These are phyloP conservation scores for Ennomos fuscantarius DNA, from an alignment of 2,888 invertebrate species.

Conservation along the genomic window DNA sequence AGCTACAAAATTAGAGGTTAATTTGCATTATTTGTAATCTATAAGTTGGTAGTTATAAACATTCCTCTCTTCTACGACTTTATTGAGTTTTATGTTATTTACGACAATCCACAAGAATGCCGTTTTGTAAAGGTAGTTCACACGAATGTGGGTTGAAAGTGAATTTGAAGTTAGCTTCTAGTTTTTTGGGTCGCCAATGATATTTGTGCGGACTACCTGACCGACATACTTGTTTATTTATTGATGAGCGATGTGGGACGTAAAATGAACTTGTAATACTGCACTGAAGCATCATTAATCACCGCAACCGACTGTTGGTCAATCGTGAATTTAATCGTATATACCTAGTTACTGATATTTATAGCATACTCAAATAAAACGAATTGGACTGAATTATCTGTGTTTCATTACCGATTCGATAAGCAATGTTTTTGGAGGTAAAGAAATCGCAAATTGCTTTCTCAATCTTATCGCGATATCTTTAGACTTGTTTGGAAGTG, in stretches of 20 bases:
- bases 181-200: slow-evolving; percentile 38
- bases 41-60: slow-evolving; percentile 22
- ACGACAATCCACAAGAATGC: slow-evolving; percentile 30
- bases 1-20: slow-evolving; percentile 15
- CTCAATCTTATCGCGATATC: slow-evolving; percentile 32
- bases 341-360: slow-evolving; percentile 42
- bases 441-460: slow-evolving; percentile 31
- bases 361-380: slow-evolving; percentile 50
- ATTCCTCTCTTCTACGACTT: slow-evolving; percentile 22
- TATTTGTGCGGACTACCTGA: slow-evolving; percentile 35
- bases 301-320: slow-evolving; percentile 8
- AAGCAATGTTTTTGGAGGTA: slow-evolving; percentile 31
- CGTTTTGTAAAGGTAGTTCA: slow-evolving; percentile 30
- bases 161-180: slow-evolving; percentile 38
- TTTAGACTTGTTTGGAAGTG: slow-evolving; percentile 29
- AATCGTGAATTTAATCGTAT: slow-evolving; percentile 27
- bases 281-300: slow-evolving; percentile 20
- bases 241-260: slow-evolving; percentile 26
- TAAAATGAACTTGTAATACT: slow-evolving; percentile 29
- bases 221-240: slow-evolving; percentile 28
- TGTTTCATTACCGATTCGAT: slow-evolving; percentile 47
- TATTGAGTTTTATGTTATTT: slow-evolving; percentile 26
- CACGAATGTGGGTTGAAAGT: slow-evolving; percentile 41
- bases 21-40: slow-evolving; percentile 23
- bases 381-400: slow-evolving; percentile 50